Base-by-base conservation (phyloP, 2,888 invertebrate species). In the Caenorhabditis sp. region DNA sequence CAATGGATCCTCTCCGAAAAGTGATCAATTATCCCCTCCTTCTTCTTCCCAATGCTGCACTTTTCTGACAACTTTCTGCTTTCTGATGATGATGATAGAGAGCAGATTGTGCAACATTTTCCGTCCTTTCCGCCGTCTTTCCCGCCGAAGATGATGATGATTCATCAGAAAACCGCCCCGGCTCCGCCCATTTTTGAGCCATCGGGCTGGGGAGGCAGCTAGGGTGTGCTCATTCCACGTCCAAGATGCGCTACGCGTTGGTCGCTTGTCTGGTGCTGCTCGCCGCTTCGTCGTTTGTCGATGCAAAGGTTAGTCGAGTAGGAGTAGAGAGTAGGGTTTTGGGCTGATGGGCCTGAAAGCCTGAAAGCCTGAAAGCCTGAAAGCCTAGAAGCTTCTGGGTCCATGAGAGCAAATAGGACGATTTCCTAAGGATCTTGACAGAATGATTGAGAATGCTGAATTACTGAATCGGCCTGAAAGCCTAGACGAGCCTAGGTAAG, bases 191-290 rank as follows among this genome's bases (percentile, higher is more conserved):
- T n/a, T n/a, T n/a, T n/a, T n/a, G n/a, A n/a, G n/a, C 24, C 4
- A 2, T 51, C 24, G 26, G 37, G 8, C n/a, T n/a, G n/a, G n/a
- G n/a, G n/a, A n/a, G 28, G 6, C 28, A 18, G n/a, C 47, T n/a
- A 18, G 40, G 47, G n/a, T 2, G 50, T 15, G 24, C 35, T 67
- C 76, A 76, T 68, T 71, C 79, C 13, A 8, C 70, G 55, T 40
- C 55, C 69, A 68, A 61, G 80, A 81, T 81, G 81, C 76, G 81
- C 56, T 81, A 70, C 76, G 62, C 69, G 28, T 53, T 81, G 64
- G 70, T 70, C 70, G 67, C 65, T 37, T 77, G 69, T 65, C 55
- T 81, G 35, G 53, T 76, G 58, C 70, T 81, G 11, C 64, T 81
- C 32, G 76, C 80, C 50, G 62, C 50, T 5, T 55, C 76, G 24